Evolutionary conservation across 2,797 vertebrate genomes (phyloP).

Genomic region (Pipistrellus pipistrellus): DNA sequence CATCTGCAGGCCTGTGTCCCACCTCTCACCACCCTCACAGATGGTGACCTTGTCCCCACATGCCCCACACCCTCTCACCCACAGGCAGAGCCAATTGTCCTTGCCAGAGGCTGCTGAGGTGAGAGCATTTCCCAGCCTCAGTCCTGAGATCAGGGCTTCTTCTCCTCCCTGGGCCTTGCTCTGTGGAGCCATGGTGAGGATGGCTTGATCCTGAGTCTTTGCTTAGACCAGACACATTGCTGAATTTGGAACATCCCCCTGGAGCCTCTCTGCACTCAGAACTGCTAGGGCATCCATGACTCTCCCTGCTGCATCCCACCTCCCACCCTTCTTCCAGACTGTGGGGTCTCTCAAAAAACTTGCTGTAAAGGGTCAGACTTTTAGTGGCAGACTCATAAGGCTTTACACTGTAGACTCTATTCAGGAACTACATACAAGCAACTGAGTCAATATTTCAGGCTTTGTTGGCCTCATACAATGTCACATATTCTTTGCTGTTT

Average conservation of each 20-base stretch:
- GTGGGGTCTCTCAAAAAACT: background rate
- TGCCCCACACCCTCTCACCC: too few species aligned
- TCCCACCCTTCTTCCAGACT: rapidly evolving
- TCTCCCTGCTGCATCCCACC: rapidly evolving
- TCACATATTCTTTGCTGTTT: background rate
- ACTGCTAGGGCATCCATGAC: background rate
- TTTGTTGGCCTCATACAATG: background rate
- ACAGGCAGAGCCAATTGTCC: background rate
- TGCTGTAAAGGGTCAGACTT: background rate
- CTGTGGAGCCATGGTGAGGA: background rate
- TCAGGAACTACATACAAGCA: background rate
- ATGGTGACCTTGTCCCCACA: background rate
- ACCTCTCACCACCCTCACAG: background rate
- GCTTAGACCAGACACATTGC: background rate
- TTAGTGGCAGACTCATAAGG: background rate
- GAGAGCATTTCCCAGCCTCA: background rate
- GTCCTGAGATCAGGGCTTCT: background rate
- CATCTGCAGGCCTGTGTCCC: background rate
- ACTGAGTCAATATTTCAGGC: background rate
- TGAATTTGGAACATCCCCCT: background rate
- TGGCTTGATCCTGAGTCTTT: background rate
- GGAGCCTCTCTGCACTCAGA: background rate
- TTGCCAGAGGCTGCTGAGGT: background rate
- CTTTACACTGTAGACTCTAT: background rate
- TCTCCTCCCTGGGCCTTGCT: background rate